phyloP scores from a whole-genome alignment of 2,797 vertebrate genomes.

The Odontamblyopus rebecca region DNA sequence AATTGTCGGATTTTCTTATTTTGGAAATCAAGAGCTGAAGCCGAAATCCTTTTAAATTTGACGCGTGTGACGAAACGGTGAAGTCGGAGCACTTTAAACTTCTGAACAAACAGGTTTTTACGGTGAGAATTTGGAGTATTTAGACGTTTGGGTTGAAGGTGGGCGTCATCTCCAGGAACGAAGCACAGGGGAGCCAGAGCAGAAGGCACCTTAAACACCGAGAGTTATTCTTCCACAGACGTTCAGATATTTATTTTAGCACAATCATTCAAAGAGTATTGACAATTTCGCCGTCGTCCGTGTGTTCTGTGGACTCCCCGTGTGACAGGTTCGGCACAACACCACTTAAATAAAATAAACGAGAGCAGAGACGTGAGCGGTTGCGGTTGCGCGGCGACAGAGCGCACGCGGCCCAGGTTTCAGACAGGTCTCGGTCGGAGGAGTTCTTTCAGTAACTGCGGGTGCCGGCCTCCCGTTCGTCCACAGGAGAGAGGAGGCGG shows the following conservation, averaged over 20 bases:
- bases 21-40: too few species aligned
- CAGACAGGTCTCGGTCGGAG: conserved; percentile 31
- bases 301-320: too few species aligned
- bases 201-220: neutral
- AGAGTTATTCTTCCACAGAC: neutral
- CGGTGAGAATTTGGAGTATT: neutral
- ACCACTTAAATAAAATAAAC: neutral
- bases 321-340: too few species aligned
- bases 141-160: too few species aligned
- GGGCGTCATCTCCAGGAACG: neutral
- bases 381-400: conserved; percentile 50
- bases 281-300: too few species aligned
- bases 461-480: conserved; percentile 65
- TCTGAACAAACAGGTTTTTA: neutral
- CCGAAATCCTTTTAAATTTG: too few species aligned
- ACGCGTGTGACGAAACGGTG: too few species aligned
- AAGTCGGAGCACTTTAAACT: neutral
- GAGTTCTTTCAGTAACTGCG: conserved; percentile 71
- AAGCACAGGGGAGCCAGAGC: neutral
- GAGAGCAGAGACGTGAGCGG: conserved; percentile 43
- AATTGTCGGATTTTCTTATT: too few species aligned
- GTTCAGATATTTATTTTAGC: neutral
- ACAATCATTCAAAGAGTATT: too few species aligned
- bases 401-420: conserved; percentile 50
- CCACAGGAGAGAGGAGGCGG: conserved; percentile 77